Evolutionary conservation across 2,113 vertebrate species (phyloP), one percentile per base, ranked within the genome.

Genomic region (Tonatia bakeri): DNA sequence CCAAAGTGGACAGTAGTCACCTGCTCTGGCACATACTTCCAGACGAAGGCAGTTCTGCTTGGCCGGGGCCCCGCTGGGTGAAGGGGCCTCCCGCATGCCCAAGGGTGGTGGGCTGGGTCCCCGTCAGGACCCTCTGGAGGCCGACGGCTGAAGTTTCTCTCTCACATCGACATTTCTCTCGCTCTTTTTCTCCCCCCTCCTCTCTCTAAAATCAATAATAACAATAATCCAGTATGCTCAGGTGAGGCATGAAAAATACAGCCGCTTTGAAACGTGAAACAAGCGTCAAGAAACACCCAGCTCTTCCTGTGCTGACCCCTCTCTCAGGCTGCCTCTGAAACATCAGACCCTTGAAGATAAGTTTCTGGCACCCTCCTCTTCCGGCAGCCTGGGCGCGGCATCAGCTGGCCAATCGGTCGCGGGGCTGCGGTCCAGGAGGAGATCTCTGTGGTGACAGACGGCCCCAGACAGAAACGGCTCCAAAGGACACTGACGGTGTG

Each of bases 221-320:
- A 9, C 22, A 24, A 24, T 59, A 9, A 59, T 24, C 3, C 1
- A 24, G 26, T 28, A 12, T 61, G 3, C 24, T 12, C 10, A 11
- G 4, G 59, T 61, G 59, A 61, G 59, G 24, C 7, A 2, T 1
- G 22, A 59, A 24, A 24, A 59, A 24, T 24, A 10, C 24, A 61
- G 59, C 59, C 11, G 11, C 17, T 61, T 24, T 61, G 59, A 26
- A 10, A 22, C 1, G 16, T 20, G 12, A 52, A 19, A 17, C 15
- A 1, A 14, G 82, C 4, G 0, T 4, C 4, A 4, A 38, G 6
- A 11, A 10, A 24, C 10, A 16, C 5, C 80, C 31, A 0, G 33
- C n/a, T 1, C 13, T 7, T 20, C 65, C 77, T 2, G 0, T 0
- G 75, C 2, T 1, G n/a, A 16, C 54, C 10, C 54, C 47, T 43